Base-by-base conservation (phyloP, 2,888 invertebrate species). In the Hirtodrosophila alboralis region DNA sequence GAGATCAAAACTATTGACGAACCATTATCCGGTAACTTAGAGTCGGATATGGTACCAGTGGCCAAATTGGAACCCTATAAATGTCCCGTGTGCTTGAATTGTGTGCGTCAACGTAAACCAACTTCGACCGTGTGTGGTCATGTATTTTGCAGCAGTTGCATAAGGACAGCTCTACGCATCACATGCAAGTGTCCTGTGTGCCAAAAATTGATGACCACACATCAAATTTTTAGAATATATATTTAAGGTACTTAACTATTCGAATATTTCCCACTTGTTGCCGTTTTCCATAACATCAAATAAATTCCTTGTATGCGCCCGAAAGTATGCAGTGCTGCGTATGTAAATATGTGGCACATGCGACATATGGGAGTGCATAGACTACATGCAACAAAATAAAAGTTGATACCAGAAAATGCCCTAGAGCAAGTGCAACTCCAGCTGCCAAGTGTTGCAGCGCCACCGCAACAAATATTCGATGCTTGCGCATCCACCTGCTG, bases 401-500 rank as follows among this genome's bases (percentile, higher is more conserved):
- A 16, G 45, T 18, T n/a, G 14, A 44, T 21, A 21, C 18, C 5
- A 21, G 18, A 8, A 5, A 44, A 53, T 53, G 28, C 40, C 27
- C 34, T 37, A 38, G 16, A 38, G 14, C 28, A 34, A 12, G 16
- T 40, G 52, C 52, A 43, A 13, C 23, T 14, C 13, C 33, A 12
- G 18, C 18, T 3, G 18, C 18, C n/a, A n/a, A n/a, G n/a, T n/a
- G n/a, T 18, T 18, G 18, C 18, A 18, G 16, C 18, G 51, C 61
- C 45, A 48, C 40, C 13, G 40, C 30, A 26, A 21, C 14, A 34
- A 30, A 38, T 33, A 36, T 18, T 41, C 7, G 14, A 4, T 9
- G 13, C 14, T n/a, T 27, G n/a, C n/a, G n/a, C 47, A 21, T 16
- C 75, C 64, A 72, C 59, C 69, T 85, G 80, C 69, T 79, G 77